These are phyloP conservation scores for Falco cherrug DNA, from an alignment of 2,797 vertebrate genomes.

Conservation along the genomic window DNA sequence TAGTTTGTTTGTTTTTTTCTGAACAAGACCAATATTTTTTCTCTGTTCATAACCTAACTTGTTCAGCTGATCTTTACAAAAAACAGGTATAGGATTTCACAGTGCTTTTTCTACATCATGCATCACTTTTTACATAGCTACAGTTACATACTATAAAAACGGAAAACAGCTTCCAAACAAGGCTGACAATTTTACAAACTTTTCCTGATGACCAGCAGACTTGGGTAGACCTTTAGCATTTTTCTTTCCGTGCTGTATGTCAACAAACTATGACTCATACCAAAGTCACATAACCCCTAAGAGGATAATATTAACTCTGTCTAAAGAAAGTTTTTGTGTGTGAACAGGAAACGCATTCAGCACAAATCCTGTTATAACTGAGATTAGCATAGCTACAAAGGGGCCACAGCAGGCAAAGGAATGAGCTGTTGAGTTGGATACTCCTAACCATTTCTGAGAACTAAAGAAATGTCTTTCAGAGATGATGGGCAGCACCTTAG, in stretches of 20 bases:
- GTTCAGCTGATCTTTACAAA: background rate
- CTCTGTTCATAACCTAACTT: background rate
- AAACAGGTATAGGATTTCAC: background rate
- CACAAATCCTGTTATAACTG: background rate
- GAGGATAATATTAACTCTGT: background rate
- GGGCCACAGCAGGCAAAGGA: background rate
- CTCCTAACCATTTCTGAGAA: background rate
- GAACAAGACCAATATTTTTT: background rate
- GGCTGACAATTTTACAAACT: background rate
- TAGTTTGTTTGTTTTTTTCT: background rate
- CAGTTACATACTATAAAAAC: background rate
- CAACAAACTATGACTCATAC: background rate
- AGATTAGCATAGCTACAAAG: background rate
- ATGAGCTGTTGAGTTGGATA: background rate
- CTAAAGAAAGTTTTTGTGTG: background rate
- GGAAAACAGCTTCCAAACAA: background rate
- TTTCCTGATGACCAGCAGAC: background rate
- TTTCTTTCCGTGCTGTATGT: background rate
- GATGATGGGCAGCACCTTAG: background rate
- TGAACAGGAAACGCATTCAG: background rate
- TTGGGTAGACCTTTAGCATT: background rate
- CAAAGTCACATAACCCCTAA: background rate
- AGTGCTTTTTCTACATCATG: background rate
- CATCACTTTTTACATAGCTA: background rate
- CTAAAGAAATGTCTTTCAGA: background rate